phyloP scores from a whole-genome alignment of 2,888 invertebrate species.

The Dicranocentrus wangi region DNA sequence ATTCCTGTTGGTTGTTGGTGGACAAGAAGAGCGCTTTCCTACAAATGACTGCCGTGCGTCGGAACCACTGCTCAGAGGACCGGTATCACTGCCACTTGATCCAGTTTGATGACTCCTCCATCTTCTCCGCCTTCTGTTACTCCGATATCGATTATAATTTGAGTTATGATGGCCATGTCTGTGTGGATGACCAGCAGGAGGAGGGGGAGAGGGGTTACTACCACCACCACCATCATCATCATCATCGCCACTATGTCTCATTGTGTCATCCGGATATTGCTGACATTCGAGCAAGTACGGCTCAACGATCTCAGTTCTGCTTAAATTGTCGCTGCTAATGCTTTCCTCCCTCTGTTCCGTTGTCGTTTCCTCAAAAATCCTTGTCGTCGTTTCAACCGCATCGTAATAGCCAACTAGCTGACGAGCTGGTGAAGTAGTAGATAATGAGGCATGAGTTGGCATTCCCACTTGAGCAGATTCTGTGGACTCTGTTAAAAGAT shows the following conservation, averaged over 20 bases:
- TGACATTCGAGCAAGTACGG: conserved; percentile 46
- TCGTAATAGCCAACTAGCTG: conserved; percentile 6
- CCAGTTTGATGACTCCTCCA: conserved; percentile 46
- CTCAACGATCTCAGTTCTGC: conserved; percentile 37
- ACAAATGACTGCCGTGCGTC: neutral
- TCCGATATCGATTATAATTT: conserved; percentile 37
- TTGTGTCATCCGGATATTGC: conserved; percentile 22
- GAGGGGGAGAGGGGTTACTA: neutral
- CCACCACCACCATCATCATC: conserved; percentile 1
- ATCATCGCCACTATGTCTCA: neutral
- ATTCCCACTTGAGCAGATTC: conserved; percentile 30
- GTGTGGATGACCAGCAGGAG: conserved; percentile 16
- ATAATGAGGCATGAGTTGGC: conserved; percentile 57
- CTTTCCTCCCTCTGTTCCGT: neutral
- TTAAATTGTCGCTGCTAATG: neutral
- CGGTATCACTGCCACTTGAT: conserved; percentile 27
- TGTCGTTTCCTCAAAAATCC: conserved; percentile 18
- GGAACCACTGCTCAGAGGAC: conserved; percentile 7
- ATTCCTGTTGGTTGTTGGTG: neutral
- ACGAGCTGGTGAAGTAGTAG: conserved; percentile 18
- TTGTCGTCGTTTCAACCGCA: conserved; percentile 11
- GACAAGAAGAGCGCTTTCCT: conserved; percentile 19
- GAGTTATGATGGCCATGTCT: conserved; percentile 36
- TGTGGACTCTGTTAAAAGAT: conserved; percentile 31
- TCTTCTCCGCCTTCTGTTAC: conserved; percentile 43